Base-by-base conservation (phyloP, 2,113 vertebrate species). In the Dascyllus trimaculatus region DNA sequence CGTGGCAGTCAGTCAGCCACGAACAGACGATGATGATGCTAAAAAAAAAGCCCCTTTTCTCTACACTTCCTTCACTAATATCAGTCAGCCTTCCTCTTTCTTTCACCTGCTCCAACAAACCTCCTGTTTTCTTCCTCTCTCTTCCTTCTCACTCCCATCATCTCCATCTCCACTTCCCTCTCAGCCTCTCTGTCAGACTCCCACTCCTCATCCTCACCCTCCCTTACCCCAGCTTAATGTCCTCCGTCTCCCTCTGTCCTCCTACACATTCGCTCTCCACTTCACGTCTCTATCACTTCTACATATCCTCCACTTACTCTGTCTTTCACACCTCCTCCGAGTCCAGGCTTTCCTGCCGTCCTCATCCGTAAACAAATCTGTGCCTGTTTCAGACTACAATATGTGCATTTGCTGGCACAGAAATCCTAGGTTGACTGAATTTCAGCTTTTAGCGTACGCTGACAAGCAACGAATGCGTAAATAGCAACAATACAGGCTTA, bases 221-320 rank as follows among this genome's bases (percentile, higher is more conserved):
- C 61, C 56, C 57, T 9, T 61, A 51, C 22, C 32, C 66, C 22
- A n/a, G 45, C 25, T 26, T 49, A 60, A 53, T 45, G 69, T 64
- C 52, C 46, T 71, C 21, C 0, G 0, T 80, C n/a, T 71, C n/a
- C n/a, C 68, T 17, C 51, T 67, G 21, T 49, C 18, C 13, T 24
- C 79, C 79, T 25, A 71, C 81, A 2, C 51, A 65, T 29, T 29
- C 10, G 2, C 60, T 77, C 72, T 46, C 60, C 77, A 64, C 76
- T 77, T 69, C 76, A 80, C 3, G 25, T 88, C 86, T 88, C 65
- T 40, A 85, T 76, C 83, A 64, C 77, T 76, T 80, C 80, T 75
- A 25, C 71, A 66, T 25, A 45, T 59, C 53, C 22, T 15, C 53
- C 18, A 11, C 75, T 65, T 11, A 0, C 53, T 52, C 66, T 61